Conservation (phyloP, 2,797 vertebrate genomes). For the Numenius phaeopus region DNA sequence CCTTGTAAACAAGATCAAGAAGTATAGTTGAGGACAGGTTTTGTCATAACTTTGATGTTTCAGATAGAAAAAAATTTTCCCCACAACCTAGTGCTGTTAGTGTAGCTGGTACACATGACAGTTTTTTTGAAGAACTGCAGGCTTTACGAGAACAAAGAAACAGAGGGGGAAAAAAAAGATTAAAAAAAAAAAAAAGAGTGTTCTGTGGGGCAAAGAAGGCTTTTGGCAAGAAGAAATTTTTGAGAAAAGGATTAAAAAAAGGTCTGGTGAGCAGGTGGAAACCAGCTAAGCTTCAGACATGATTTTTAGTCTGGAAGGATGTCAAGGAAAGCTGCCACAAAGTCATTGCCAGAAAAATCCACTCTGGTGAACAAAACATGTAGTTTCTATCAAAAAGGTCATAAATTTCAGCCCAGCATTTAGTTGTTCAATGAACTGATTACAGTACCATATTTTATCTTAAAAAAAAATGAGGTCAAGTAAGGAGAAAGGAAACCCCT, state of each 20-base stretch:
- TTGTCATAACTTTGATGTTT: neutral
- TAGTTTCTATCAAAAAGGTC: neutral
- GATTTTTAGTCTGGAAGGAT: neutral
- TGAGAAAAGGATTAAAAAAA: neutral
- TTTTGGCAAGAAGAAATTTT: neutral
- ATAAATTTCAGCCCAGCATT: slow-evolving; percentile 3
- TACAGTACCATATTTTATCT: neutral
- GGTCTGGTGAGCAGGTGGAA: neutral
- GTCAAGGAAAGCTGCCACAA: neutral
- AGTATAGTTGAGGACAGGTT: neutral
- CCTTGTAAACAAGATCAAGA: neutral
- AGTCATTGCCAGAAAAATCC: neutral
- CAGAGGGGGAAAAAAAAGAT: fast-evolving
- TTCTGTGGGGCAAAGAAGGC: fast-evolving
- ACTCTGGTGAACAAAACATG: neutral
- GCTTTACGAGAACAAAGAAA: neutral
- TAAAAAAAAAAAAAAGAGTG: no score
- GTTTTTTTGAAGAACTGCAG: neutral
- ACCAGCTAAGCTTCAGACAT: neutral
- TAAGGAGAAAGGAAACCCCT: slow-evolving; percentile 20
- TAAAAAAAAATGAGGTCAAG: slow-evolving; percentile 1
- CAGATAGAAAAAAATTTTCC: neutral
- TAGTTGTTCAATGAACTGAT: slow-evolving; percentile 24
- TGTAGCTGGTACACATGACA: neutral
- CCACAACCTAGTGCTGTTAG: neutral